Conservation (phyloP, 2,797 vertebrate genomes). For the Thamnophis elegans region DNA sequence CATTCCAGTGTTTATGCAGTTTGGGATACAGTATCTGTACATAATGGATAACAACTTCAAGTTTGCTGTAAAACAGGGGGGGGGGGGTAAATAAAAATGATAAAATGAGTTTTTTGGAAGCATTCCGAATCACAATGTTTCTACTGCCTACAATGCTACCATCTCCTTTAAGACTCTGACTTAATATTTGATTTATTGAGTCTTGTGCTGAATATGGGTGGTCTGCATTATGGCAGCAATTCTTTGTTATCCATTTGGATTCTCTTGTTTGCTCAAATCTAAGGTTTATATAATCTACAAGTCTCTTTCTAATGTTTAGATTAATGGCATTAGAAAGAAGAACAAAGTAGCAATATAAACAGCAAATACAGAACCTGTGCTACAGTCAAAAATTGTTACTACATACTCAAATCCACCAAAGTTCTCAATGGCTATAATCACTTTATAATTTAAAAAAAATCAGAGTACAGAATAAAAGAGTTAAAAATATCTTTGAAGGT, state of each 20-base stretch:
- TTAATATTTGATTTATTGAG: not conserved
- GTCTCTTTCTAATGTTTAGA: not conserved
- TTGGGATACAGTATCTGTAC: constrained; percentile 78
- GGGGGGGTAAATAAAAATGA: not conserved
- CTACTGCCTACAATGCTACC: constrained; percentile 10
- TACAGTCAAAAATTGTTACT: not conserved
- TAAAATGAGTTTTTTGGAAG: not conserved
- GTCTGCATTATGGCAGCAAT: not conserved
- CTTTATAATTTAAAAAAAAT: not conserved
- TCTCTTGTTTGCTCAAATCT: constrained; percentile 19
- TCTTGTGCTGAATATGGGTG: not conserved
- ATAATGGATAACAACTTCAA: constrained; percentile 76
- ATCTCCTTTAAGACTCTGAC: not conserved
- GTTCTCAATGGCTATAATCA: not conserved
- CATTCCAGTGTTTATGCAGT: constrained; percentile 76
- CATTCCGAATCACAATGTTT: not conserved
- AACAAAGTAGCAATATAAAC: not conserved
- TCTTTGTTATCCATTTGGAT: not conserved
- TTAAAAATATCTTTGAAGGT: not conserved
- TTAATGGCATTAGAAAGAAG: not conserved
- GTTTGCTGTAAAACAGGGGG: constrained; percentile 71
- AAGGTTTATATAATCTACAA: not conserved
- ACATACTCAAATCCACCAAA: not conserved
- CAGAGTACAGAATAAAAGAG: not conserved
- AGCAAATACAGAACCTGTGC: not conserved